A percentile compares a stretch with the other conserved stretches of the same genome.
phyloP scores from a whole-genome alignment of 2,113 vertebrate genomes.

The Canis aureus region DNA sequence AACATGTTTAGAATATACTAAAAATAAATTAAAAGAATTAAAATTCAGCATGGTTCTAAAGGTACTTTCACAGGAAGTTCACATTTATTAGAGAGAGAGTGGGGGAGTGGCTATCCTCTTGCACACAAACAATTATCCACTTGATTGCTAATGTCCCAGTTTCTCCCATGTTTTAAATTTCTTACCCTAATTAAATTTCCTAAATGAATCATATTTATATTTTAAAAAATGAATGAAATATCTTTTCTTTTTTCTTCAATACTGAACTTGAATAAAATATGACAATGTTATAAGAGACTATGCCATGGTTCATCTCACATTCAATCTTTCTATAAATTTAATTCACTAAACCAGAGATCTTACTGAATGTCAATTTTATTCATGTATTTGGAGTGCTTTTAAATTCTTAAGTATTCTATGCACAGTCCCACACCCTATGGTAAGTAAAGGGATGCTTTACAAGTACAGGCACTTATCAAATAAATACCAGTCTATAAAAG shows the following conservation, averaged over 20 bases:
- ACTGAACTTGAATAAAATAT: slow-evolving; percentile 14
- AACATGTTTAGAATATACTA: not conserved
- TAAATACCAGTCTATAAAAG: not conserved
- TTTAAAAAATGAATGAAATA: not conserved
- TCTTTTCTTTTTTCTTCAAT: not conserved
- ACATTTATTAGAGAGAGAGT: no score
- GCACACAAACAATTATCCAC: not conserved
- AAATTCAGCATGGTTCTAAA: not conserved
- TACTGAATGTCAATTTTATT: not conserved
- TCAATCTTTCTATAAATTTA: not conserved
- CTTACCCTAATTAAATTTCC: slow-evolving; percentile 13
- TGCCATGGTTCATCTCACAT: not conserved
- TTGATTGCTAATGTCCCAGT: not conserved
- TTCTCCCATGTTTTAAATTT: not conserved
- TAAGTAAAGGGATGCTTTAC: not conserved
- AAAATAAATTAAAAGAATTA: not conserved
- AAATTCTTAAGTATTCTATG: not conserved
- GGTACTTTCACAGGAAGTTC: not conserved
- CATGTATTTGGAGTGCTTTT: not conserved
- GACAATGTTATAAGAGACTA: not conserved
- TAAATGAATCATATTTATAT: not conserved
- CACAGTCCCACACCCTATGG: not conserved
- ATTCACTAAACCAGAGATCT: not conserved
- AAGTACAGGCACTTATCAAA: not conserved
- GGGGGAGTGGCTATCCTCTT: not conserved